Base-by-base conservation (phyloP, 2,797 vertebrate genomes). In the Gorsachius magnificus region DNA sequence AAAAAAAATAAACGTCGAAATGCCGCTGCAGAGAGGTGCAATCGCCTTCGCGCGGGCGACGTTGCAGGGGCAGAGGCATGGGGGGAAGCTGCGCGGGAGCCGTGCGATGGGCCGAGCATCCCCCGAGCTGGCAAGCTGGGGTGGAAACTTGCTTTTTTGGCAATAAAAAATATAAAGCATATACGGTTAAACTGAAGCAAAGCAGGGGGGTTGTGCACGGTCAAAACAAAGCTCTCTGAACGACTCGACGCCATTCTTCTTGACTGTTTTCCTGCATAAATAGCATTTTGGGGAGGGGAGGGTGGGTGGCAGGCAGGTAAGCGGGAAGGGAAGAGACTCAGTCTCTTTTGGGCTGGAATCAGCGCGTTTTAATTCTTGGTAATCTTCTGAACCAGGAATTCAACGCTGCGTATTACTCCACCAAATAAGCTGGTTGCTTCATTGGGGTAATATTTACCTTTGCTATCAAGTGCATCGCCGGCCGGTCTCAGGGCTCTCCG, bases 1-100 rank as follows among this genome's bases (percentile, higher is more conserved):
- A 63, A 54, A 54, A 31, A 64, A 43, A 43, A 43, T 43, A 43
- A 43, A 58, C 3, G 38, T 38, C 15, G 7, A 41, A 22, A 20
- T 4, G 22, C 18, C 15, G 51, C 8, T 7, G 26, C 10, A 10
- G 18, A 64, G 48, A 2, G 4, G 1, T 2, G 31, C 8, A 1
- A 19, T 19, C 64, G 7, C 29, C n/a, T 22, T 35, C 16, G 41
- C 3, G 2, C 4, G 31, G 58, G n/a, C 6, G 2, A 51, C 1
- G 1, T 6, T 8, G 22, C 20, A 24, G 56, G 41, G 24, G 45
- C 50, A 19, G 41, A 26, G 29, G 6, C 8, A 19, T 1, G 1
- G 28, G 33, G 36, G 10, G n/a, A 29, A 66, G 16, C 22, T 17
- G 50, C 13, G 41, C 61, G 11, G 53, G 53, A 66, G 46, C 48